Conservation (phyloP, 1,140 invertebrate genomes). For the Drosophila ficusphila region DNA sequence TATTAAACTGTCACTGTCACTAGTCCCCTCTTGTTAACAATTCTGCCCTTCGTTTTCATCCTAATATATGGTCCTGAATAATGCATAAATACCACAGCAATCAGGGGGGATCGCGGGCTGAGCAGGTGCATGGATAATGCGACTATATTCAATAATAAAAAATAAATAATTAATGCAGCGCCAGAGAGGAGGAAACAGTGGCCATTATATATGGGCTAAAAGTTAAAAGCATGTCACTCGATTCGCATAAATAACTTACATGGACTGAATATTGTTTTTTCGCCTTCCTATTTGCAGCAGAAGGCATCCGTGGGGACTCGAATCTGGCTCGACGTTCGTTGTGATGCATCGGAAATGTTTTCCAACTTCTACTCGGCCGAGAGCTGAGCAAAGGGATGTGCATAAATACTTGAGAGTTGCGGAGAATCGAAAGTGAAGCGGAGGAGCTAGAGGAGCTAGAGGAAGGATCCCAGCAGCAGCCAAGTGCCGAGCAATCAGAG, state of each 20-base stretch:
- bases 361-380: conserved; percentile 36
- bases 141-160: conserved; percentile 67
- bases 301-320: conserved; percentile 19
- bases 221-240: conserved; percentile 57
- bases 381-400: conserved; percentile 55
- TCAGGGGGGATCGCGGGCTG: conserved; percentile 15
- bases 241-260: conserved; percentile 18
- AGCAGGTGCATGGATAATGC: conserved; percentile 64
- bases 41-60: background rate
- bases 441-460: no score
- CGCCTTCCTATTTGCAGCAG: conserved; percentile 29
- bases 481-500: conserved; percentile 13
- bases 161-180: conserved; percentile 32
- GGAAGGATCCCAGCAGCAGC: background rate
- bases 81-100: conserved; percentile 20
- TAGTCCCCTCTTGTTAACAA: no score
- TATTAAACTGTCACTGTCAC: no score
- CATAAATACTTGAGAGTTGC: conserved; percentile 60
- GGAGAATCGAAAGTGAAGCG: conserved; percentile 55
- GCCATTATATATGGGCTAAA: conserved; percentile 44
- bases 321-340: conserved; percentile 19
- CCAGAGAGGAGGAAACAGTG: background rate
- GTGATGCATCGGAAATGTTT: conserved; percentile 52
- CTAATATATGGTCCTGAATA: conserved; percentile 31
- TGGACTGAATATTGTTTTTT: conserved; percentile 14